Evolutionary conservation across 1,140 invertebrate genomes (phyloP), one percentile per base, ranked within the genome.

Genomic region (Drosophila elegans): DNA sequence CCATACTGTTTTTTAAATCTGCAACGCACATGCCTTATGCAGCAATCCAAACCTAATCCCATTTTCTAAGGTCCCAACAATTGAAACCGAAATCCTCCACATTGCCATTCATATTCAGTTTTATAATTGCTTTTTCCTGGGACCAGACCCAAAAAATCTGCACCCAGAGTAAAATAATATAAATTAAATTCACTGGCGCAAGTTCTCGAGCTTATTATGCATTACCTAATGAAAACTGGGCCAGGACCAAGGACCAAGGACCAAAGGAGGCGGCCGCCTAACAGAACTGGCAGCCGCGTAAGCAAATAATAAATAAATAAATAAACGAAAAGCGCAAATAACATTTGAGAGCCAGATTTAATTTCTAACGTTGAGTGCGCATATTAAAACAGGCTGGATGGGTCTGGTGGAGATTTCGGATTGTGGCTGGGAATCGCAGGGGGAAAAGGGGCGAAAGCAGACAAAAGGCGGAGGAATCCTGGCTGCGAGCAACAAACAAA

Each of bases 341-440:
- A 84, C 85, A 89, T 89, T 89, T 84, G 84, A 89, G 84, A 76
- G 84, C 85, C 84, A 89, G 84, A 89, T 89, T 89, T 89, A 89
- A 89, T 89, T 89, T 89, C 84, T 89, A 89, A 89, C 84, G 84
- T 89, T 90, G 84, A 89, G 85, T 84, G 85, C 84, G 84, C 85
- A 89, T 89, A 84, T 89, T 88, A 88, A 88, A 88, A 88, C 80
- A 84, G 84, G 44, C 46, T 42, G 45, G 29, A 25, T 29, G 46
- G n/a, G 46, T 48, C 12, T 27, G 55, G 7, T 4, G 48, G 21
- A n/a, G 4, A 7, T n/a, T 46, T 44, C 3, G 44, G 49, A 69
- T 71, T 55, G 64, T 69, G 67, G 63, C 60, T 46, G 12, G 21
- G 67, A 42, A 71, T 48, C 36, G 46, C 41, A 34, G 39, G 62